Percentiles rank a stretch among this genome's conserved stretches.
These are phyloP conservation scores for Rutilus rutilus DNA, from an alignment of 2,113 vertebrate genomes.

Conservation along the genomic window DNA sequence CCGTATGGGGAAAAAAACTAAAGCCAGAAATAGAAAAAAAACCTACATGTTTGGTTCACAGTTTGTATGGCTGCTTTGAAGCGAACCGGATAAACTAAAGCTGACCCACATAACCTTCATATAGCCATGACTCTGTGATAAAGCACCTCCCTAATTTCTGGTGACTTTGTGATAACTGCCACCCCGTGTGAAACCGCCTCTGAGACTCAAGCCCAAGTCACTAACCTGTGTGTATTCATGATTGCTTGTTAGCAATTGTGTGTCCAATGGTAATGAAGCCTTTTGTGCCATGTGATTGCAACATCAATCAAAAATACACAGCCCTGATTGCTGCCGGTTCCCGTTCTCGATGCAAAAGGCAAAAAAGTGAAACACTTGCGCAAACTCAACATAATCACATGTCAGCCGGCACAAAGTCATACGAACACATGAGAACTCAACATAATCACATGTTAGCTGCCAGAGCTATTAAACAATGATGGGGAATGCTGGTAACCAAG, in stretches of 20 bases:
- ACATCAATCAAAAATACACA: slow-evolving; percentile 75
- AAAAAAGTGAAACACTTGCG: slow-evolving; percentile 31
- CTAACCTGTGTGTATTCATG: slow-evolving; percentile 66
- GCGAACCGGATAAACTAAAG: slow-evolving; percentile 1
- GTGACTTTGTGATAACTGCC: slow-evolving; percentile 75
- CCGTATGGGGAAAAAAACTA: background rate
- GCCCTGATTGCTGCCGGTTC: slow-evolving; percentile 54
- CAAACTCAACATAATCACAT: slow-evolving; percentile 47
- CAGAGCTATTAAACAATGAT: slow-evolving; percentile 50
- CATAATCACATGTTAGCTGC: slow-evolving; percentile 51
- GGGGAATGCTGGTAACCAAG: slow-evolving; percentile 40
- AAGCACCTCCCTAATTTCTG: slow-evolving; percentile 69
- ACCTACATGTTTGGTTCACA: background rate
- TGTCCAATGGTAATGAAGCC: slow-evolving; percentile 80
- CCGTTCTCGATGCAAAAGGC: slow-evolving; percentile 35
- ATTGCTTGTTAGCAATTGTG: slow-evolving; percentile 77
- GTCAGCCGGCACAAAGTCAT: background rate
- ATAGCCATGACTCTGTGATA: slow-evolving; percentile 63
- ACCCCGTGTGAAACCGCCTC: slow-evolving; percentile 24
- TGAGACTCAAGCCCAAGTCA: slow-evolving; percentile 59
- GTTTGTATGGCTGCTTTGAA: slow-evolving; percentile 22
- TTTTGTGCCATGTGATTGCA: slow-evolving; percentile 79
- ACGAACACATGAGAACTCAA: slow-evolving; percentile 12
- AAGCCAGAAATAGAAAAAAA: slow-evolving; percentile 32
- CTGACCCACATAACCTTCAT: slow-evolving; percentile 46